Evolutionary conservation across 2,888 invertebrate species (phyloP), one percentile per base, ranked within the genome.

Genomic region (Pyrrhosoma nymphula): DNA sequence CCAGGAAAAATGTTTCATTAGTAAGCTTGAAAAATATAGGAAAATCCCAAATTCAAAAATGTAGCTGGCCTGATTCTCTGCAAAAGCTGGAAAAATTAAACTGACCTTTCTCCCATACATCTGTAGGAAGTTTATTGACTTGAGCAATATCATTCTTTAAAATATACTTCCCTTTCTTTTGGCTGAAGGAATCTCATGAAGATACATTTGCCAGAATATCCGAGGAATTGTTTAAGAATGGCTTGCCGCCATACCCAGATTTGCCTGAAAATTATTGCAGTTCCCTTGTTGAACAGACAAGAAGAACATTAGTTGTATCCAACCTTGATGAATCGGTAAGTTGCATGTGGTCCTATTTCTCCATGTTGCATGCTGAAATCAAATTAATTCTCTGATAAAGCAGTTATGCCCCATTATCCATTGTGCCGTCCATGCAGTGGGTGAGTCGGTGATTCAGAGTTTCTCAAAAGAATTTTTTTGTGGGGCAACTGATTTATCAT

Each of bases 231-330:
- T 23, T 60, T 35, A 63, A 47, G 10, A 69, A 93, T 69, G 69
- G 69, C 23, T 93, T 93, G 47, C 93, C 93, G 12, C 93, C 93
- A 75, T 93, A 93, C n/a, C 93, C 93, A 39, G 47, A 63, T 20
- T 47, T 93, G 26, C 69, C 93, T 0, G 39, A 69, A 4, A n/a
- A 69, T 69, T 75, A 69, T 39, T n/a, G 39, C 47, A 26, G 63
- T 39, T 20, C 93, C 12, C 26, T 69, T n/a, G 93, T 93, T 2
- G 93, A 93, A 55, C 63, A 93, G 69, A 93, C 63, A 23, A 63
- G 75, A 6, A 93, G 93, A 26, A 93, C 93, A 0, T 69, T 93
- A 69, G 93, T 93, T 75, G 93, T 93, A 0, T 69, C 63, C 20
- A 93, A 93, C 75, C 47, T 93, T 23, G 93, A 93, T 93, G 69